Conservation (phyloP, 2,797 vertebrate species). For the Sparidentex hasta region DNA sequence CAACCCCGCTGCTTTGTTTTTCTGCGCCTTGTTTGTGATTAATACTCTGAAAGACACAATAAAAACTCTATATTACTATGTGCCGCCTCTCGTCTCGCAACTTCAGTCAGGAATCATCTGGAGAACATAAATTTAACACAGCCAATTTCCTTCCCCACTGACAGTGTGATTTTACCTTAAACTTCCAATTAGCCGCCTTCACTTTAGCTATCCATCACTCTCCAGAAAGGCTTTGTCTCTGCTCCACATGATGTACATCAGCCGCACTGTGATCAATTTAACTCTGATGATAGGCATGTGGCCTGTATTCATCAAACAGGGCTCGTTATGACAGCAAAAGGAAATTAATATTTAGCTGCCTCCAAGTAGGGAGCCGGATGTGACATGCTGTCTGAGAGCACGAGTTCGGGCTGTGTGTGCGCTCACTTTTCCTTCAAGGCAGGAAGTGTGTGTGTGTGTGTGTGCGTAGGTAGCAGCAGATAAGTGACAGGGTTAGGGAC, state of each 20-base stretch:
- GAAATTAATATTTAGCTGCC: slow-evolving; percentile 68
- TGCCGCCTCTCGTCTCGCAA: slow-evolving; percentile 33
- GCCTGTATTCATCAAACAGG: slow-evolving; percentile 66
- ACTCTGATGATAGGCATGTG: slow-evolving; percentile 57
- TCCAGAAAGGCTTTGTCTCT: slow-evolving; percentile 39
- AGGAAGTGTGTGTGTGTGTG: slow-evolving; percentile 17
- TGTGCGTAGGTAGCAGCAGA: slow-evolving; percentile 25
- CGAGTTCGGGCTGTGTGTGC: slow-evolving; percentile 15
- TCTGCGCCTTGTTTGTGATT: slow-evolving; percentile 53
- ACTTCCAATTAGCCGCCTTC: slow-evolving; percentile 75
- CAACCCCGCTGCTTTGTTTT: slow-evolving; percentile 44
- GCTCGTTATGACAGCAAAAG: slow-evolving; percentile 53
- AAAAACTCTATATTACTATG: background rate
- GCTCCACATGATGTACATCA: slow-evolving; percentile 60
- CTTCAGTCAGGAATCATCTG: slow-evolving; percentile 38
- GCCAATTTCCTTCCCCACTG: slow-evolving; percentile 65
- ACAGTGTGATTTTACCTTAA: slow-evolving; percentile 70
- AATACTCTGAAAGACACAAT: slow-evolving; percentile 13
- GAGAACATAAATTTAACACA: slow-evolving; percentile 64
- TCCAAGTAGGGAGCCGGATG: slow-evolving; percentile 21
- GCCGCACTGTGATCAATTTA: slow-evolving; percentile 71
- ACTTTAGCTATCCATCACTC: slow-evolving; percentile 71
- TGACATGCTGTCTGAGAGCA: slow-evolving; percentile 15
- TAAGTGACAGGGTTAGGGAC: slow-evolving; percentile 69
- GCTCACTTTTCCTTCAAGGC: slow-evolving; percentile 2